A percentile compares a stretch with the other conserved stretches of the same genome.
These are phyloP conservation scores for Polypterus bichir DNA, from an alignment of 2,113 vertebrate genomes.

Conservation along the genomic window DNA sequence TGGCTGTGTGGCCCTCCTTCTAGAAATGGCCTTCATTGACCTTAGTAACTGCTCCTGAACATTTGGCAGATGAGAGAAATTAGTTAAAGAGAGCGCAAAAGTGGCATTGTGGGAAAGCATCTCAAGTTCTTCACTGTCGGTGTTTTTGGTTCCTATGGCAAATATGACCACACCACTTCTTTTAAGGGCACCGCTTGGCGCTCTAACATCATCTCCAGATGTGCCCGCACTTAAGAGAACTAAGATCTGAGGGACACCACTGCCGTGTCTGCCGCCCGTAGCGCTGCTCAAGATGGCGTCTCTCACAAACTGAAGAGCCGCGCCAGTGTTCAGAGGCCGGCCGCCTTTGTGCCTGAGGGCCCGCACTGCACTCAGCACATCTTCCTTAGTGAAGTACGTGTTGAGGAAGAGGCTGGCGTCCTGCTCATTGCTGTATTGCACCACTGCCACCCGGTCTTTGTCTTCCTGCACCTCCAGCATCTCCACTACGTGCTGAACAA, in stretches of 20 bases:
- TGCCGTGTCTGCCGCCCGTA: conserved; percentile 39
- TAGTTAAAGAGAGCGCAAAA: conserved; percentile 13
- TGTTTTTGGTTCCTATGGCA: conserved; percentile 20
- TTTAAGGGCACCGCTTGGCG: conserved; percentile 19
- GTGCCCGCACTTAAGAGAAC: conserved; percentile 43
- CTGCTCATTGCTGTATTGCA: conserved; percentile 44
- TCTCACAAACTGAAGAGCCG: conserved; percentile 42
- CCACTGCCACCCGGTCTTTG: conserved; percentile 43
- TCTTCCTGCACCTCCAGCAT: conserved; percentile 37
- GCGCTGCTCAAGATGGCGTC: conserved; percentile 30
- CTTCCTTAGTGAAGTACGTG: conserved; percentile 33
- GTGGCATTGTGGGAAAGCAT: conserved; percentile 9
- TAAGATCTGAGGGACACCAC: conserved; percentile 50
- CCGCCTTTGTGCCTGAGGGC: conserved; percentile 44
- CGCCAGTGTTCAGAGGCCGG: conserved; percentile 34
- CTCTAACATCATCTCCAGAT: conserved; percentile 46
- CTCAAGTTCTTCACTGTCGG: conserved; percentile 9
- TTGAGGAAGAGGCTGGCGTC: conserved; percentile 43
- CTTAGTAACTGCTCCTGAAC: conserved; percentile 13
- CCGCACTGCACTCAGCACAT: conserved; percentile 32
- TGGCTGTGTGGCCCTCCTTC: background rate
- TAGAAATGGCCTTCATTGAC: background rate
- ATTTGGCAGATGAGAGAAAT: conserved; percentile 14
- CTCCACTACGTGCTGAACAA: conserved; percentile 42
- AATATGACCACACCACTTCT: conserved; percentile 10